Evolutionary conservation across 2,797 vertebrate genomes (phyloP), one percentile per base, ranked within the genome.

Genomic region (Gobio occitaniae): DNA sequence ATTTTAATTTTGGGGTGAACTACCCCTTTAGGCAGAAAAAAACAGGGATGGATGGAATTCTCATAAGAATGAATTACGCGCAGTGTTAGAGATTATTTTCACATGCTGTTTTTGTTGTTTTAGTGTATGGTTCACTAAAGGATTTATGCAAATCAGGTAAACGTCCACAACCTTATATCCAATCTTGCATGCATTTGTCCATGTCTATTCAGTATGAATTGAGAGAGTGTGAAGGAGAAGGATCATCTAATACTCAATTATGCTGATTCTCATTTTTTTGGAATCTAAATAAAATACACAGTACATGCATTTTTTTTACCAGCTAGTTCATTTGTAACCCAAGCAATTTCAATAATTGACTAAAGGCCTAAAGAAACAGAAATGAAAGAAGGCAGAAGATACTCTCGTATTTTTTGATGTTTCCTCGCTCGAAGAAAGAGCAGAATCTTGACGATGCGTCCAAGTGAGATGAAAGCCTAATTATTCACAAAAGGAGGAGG

Each of bases 391-490:
- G 4, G 48, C 69, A 41, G 74, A 69, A 65, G 89, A 87, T 87
- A 80, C 86, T 95, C 95, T 96, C 94, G 96, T 96, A 90, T 85
- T 88, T 95, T 95, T 95, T 96, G 93, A 96, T 97, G 96, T 97
- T 95, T 95, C 94, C 95, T 96, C 95, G 95, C 95, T 96, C 94
- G 94, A 95, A 96, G 95, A 95, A 95, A 95, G 97, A 96, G 97
- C 97, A 97, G 95, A 96, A 97, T 98, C 96, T 97, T 96, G 91
- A 87, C 94, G 94, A 96, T 96, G 97, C 95, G 96, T 97, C 97
- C 97, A 96, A 97, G 96, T 96, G 96, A 98, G 97, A 99, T 99
- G 97, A 98, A 98, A 98, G 97, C 97, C 96, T 98, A 99, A 98
- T 99, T 98, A 98, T 98, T 96, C 95, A 94, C 94, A 96, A 96